Conservation (phyloP, 1,140 invertebrate genomes). For the Drosophila watanabei region DNA sequence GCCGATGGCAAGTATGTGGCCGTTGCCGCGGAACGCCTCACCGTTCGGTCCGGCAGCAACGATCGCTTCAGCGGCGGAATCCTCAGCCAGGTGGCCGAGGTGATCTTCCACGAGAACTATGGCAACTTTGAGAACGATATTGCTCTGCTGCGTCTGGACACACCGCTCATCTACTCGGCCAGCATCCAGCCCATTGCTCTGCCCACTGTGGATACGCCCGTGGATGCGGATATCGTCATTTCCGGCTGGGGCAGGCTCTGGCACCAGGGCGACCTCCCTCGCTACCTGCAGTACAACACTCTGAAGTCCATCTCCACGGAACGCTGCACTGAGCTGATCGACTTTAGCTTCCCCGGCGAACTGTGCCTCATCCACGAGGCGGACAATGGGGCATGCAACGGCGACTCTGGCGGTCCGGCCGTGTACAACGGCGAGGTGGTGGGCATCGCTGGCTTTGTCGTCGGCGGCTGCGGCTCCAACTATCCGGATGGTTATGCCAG, state of each 20-base stretch:
- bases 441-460: slow-evolving; percentile 69
- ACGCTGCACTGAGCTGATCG: slow-evolving; percentile 35
- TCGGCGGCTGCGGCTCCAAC: slow-evolving; percentile 53
- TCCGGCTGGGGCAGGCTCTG: slow-evolving; percentile 86
- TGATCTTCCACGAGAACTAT: slow-evolving; percentile 83
- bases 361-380: slow-evolving; percentile 61
- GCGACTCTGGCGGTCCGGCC: slow-evolving; percentile 77
- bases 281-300: slow-evolving; percentile 67
- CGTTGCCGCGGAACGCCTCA: slow-evolving; percentile 20
- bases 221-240: slow-evolving; percentile 66
- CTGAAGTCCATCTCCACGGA: slow-evolving; percentile 43
- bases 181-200: slow-evolving; percentile 80
- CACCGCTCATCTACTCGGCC: slow-evolving; percentile 70
- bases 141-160: slow-evolving; percentile 85
- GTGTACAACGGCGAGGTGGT: slow-evolving; percentile 67
- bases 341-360: slow-evolving; percentile 27
- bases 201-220: slow-evolving; percentile 62
- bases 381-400: slow-evolving; percentile 67
- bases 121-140: slow-evolving; percentile 86
- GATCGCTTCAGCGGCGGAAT: slow-evolving; percentile 69
- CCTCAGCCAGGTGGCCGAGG: slow-evolving; percentile 36
- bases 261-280: slow-evolving; percentile 65
- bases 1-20: background rate
- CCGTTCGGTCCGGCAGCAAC: slow-evolving; percentile 58
- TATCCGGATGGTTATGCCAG: slow-evolving; percentile 87